A percentile compares a stretch with the other conserved stretches of the same genome.
Evolutionary conservation across 2,113 vertebrate genomes (phyloP).

Genomic region (Bufo bufo): DNA sequence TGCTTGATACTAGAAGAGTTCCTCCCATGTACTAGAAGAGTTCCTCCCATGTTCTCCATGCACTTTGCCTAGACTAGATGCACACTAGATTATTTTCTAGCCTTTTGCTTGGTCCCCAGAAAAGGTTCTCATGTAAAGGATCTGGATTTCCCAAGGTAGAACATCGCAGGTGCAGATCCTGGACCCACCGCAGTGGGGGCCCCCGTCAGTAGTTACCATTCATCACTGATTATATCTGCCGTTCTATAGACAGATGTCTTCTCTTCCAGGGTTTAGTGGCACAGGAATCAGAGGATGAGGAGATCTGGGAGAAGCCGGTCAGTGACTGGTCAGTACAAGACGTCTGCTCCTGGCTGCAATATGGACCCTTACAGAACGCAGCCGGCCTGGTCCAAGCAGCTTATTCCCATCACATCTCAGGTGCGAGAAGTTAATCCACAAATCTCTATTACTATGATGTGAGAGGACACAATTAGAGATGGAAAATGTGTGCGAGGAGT

Average conservation of each 20-base stretch:
- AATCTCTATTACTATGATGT: not conserved
- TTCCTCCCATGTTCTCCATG: too few species aligned
- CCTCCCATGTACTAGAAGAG: too few species aligned
- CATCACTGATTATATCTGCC: not conserved
- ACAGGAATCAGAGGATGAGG: constrained; percentile 17
- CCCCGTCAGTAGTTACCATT: not conserved
- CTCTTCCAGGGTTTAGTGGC: not conserved
- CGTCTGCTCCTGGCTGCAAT: constrained; percentile 70
- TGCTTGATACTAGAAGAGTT: too few species aligned
- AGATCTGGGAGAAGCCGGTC: constrained; percentile 59
- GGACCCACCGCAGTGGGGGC: not conserved
- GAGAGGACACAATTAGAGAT: not conserved
- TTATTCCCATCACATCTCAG: constrained; percentile 68
- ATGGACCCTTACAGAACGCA: constrained; percentile 59
- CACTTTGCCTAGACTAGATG: too few species aligned
- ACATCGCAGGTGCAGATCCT: too few species aligned
- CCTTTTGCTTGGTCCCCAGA: not conserved
- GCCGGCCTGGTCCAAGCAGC: constrained; percentile 65
- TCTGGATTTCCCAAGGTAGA: not conserved
- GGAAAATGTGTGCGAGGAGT: not conserved
- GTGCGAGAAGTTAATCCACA: constrained; percentile 55
- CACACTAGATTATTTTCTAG: too few species aligned
- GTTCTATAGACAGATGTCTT: not conserved
- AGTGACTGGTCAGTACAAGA: constrained; percentile 72
- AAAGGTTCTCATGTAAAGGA: not conserved